Base-by-base conservation (phyloP, 2,797 vertebrate genomes). In the Melanogrammus aeglefinus region DNA sequence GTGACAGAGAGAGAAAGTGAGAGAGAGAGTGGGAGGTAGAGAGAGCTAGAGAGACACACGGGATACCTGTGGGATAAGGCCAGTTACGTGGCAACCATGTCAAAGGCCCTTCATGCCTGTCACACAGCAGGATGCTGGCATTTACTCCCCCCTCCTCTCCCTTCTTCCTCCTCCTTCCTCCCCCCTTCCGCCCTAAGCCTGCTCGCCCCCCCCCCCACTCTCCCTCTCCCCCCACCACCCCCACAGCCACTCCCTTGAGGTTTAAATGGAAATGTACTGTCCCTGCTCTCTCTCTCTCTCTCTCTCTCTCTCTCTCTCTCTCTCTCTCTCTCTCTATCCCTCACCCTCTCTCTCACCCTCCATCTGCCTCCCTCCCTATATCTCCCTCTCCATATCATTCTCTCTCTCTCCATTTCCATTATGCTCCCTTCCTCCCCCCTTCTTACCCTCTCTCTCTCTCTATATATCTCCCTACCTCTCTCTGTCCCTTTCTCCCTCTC, bases 71-170 rank as follows among this genome's bases (percentile, higher is more conserved):
- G 21, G 86, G 86, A 84, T 83, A 89, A 88, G 90, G 90, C 86
- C 87, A 85, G 92, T 91, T 89, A 83, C 91, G 88, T 92, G 90
- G 92, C 92, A 92, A 93, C 90, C 76, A 10, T 90, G 90, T 90
- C 90, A 90, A 93, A 92, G 88, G 90, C 88, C 87, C 89, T 87
- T 78, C 88, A 77, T 91, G 89, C 80, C 85, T 86, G 87, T 82
- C 85, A 84, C 90, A 84, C 90, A 57, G 90, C 89, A 83, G 90
- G 90, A 88, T 80, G 87, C 91, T 92, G 91, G 89, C 91, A 92
- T 92, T 92, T 91, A 90, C 84, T 88, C 74, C 82, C 81, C 57
- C 84, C 18, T n/a, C 36, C 24, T 12, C 38, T 81, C 66, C 81
- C 85, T 87, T 85, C 81, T 85, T 90, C 87, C 83, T 88, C 75